Evolutionary conservation across 2,888 invertebrate species (phyloP).

Genomic region (Coleophora flavipennella): DNA sequence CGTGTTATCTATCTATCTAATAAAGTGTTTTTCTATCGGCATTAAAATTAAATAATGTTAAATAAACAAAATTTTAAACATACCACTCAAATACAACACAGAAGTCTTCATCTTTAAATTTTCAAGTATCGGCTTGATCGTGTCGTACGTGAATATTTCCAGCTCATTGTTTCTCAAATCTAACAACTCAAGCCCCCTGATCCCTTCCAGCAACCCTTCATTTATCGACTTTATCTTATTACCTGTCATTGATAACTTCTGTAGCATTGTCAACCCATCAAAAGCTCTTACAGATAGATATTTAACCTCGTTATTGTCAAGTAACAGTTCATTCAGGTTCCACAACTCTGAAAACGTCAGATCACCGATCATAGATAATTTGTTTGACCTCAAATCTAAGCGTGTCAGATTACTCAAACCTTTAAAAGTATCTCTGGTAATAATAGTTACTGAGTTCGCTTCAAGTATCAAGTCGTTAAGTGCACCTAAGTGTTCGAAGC

Average conservation of each 20-base stretch:
- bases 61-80: slow-evolving; percentile 20
- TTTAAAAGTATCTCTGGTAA: slow-evolving; percentile 83
- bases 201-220: slow-evolving; percentile 80
- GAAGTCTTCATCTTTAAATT: slow-evolving; percentile 76
- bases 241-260: slow-evolving; percentile 81
- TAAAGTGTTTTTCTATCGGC: too few species aligned
- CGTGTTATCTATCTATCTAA: too few species aligned
- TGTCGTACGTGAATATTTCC: slow-evolving; percentile 82
- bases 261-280: slow-evolving; percentile 80
- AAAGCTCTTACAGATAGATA: slow-evolving; percentile 84
- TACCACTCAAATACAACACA: slow-evolving; percentile 60
- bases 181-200: slow-evolving; percentile 81
- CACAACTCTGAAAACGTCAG: slow-evolving; percentile 86
- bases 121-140: slow-evolving; percentile 81
- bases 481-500: slow-evolving; percentile 81
- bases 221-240: slow-evolving; percentile 83
- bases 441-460: slow-evolving; percentile 79
- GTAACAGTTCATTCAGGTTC: slow-evolving; percentile 78
- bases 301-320: slow-evolving; percentile 80
- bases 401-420: slow-evolving; percentile 81
- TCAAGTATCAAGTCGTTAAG: slow-evolving; percentile 86
- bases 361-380: slow-evolving; percentile 84
- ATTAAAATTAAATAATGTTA: too few species aligned
- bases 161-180: slow-evolving; percentile 85
- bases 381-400: slow-evolving; percentile 83